phyloP scores from a whole-genome alignment of 1,140 invertebrate species.

The Vollenhovia emeryi region DNA sequence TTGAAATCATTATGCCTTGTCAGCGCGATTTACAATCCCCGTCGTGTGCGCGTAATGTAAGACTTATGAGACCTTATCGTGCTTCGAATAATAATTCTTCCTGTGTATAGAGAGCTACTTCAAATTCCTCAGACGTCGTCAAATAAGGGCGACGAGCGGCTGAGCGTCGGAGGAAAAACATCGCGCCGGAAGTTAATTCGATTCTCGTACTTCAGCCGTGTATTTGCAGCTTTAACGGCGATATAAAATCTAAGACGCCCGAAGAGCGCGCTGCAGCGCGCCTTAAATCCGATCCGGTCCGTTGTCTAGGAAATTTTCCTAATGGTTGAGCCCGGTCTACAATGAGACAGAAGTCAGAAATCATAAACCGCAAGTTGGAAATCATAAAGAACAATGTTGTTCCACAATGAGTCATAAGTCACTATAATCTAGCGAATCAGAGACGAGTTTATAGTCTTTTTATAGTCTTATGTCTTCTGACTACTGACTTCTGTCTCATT shows the following conservation, averaged over 20 bases:
- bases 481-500: too few relatives aligned
- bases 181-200: slow-evolving; percentile 37
- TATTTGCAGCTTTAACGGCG: slow-evolving; percentile 5
- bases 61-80: slow-evolving; percentile 67
- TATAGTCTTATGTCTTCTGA: too few relatives aligned
- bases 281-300: neutral
- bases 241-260: slow-evolving; percentile 1
- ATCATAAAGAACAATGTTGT: too few relatives aligned
- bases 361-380: too few relatives aligned
- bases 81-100: slow-evolving; percentile 63
- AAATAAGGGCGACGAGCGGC: slow-evolving; percentile 44
- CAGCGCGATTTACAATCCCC: slow-evolving; percentile 71
- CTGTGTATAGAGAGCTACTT: slow-evolving; percentile 9
- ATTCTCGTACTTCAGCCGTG: neutral
- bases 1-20: slow-evolving; percentile 71
- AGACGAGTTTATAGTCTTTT: too few relatives aligned
- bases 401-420: too few relatives aligned
- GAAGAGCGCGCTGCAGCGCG: neutral
- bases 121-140: slow-evolving; percentile 23
- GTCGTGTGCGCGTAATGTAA: slow-evolving; percentile 66
- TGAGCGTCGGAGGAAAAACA: slow-evolving; percentile 30
- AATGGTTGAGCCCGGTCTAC: too few relatives aligned
- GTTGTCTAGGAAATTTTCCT: neutral
- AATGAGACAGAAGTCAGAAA: too few relatives aligned
- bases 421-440: too few relatives aligned